Conservation (phyloP, 2,113 vertebrate genomes). For the Mustela lutreola region DNA sequence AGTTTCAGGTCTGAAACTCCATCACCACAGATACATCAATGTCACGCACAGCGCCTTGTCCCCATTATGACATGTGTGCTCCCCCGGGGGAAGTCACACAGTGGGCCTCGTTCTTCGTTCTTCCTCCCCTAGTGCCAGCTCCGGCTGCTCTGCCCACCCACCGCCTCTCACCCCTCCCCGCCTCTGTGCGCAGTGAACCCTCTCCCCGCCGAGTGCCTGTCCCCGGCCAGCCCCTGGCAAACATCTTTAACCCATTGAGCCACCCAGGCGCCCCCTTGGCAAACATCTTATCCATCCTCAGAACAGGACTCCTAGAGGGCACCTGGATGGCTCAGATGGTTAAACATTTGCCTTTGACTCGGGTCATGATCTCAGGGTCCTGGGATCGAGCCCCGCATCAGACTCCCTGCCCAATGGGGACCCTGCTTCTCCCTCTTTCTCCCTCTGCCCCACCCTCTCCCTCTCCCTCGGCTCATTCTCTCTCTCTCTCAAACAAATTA, state of each 20-base stretch:
- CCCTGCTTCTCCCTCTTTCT: too few relatives aligned
- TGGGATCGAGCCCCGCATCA: too few relatives aligned
- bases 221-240: neutral
- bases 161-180: rapidly evolving
- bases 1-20: neutral
- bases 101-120: neutral
- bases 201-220: rapidly evolving
- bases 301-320: too few relatives aligned
- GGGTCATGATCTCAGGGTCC: too few relatives aligned
- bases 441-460: too few relatives aligned
- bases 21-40: neutral
- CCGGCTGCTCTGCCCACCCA: neutral
- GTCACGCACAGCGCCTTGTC: neutral
- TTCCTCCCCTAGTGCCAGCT: neutral
- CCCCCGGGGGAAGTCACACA: neutral
- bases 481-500: neutral
- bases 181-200: rapidly evolving
- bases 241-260: neutral
- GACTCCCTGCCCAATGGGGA: too few relatives aligned
- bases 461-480: too few relatives aligned
- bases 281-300: neutral
- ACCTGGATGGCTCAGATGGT: too few relatives aligned
- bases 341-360: too few relatives aligned
- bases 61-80: neutral
- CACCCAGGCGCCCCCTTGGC: too few relatives aligned